phyloP scores from a whole-genome alignment of 2,113 vertebrate genomes.

The Lepus americanus region DNA sequence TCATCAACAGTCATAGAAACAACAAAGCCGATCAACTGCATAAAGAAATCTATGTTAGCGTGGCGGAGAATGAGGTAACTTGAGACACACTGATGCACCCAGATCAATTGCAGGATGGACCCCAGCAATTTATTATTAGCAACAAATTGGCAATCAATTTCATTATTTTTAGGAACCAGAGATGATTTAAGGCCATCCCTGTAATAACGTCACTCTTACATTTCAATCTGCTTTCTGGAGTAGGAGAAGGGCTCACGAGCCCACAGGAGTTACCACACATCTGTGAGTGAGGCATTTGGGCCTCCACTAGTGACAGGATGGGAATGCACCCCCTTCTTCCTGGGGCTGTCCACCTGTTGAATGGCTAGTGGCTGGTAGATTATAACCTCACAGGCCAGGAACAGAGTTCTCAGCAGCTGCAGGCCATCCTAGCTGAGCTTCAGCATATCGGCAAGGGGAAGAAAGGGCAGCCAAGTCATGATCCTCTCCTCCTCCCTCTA shows the following conservation, averaged over 20 bases:
- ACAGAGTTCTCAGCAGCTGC: background rate
- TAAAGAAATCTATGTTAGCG: background rate
- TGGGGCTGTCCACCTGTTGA: background rate
- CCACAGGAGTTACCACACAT: background rate
- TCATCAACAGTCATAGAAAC: background rate
- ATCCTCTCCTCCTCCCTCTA: background rate
- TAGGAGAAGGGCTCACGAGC: background rate
- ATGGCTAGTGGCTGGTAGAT: rapidly evolving
- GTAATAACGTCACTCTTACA: slow-evolving; percentile 25
- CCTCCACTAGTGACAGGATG: background rate
- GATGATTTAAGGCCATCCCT: background rate
- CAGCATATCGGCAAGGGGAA: background rate
- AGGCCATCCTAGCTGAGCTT: background rate
- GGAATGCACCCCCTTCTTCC: background rate
- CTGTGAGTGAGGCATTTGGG: background rate
- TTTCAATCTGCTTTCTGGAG: slow-evolving; percentile 41
- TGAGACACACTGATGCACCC: background rate
- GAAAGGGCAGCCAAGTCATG: background rate
- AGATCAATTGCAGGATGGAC: slow-evolving; percentile 26
- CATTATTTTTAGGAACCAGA: slow-evolving; percentile 43
- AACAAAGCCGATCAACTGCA: background rate
- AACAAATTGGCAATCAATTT: slow-evolving; percentile 40
- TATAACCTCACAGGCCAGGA: background rate
- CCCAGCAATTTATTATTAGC: slow-evolving; percentile 47
- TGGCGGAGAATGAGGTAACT: background rate